Base-by-base conservation (phyloP, 30 jellyfish, hydroid and myxozoan species). In the Haliclystus octoradiatus region DNA sequence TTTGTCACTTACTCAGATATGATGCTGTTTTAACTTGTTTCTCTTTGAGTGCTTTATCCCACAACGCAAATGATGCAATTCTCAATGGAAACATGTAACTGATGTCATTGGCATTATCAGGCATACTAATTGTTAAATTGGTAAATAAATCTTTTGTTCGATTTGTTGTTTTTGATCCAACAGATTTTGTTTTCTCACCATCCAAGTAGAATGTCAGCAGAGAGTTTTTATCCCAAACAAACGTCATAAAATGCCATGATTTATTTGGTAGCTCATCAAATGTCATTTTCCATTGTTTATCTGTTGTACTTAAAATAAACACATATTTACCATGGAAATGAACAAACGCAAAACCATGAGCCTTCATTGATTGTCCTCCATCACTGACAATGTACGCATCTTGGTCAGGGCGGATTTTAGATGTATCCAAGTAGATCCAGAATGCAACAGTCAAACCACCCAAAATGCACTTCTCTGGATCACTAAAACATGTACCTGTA, bases 351-450 rank as follows among this genome's bases (percentile, higher is more conserved):
- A 91, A 91, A 1, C 99, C 99, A 50, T 94, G 94, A 49, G 99
- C 81, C 62, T 91, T 91, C 57, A 82, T 91, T 14, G 99, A 91
- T 62, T 91, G 99, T 19, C 99, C 96, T 19, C 99, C 99, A 32
- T 93, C 93, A 70, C 99, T 91, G 63, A 91, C 67, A 52, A 91
- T 91, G 88, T 91, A 91, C 0, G 99, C 99, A 63, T 91, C 99
- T 75, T 78, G 99, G 33, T 69, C 81, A 1, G 66, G 62, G 7
- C 70, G 63, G 28, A 82, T 72, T 34, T 84, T 70, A 2, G 63
- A 33, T 50, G 81, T 32, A 24, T 91, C 77, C 13, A 91, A 66
- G 50, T 81, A 61, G 15, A 80, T 31, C 99, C 99, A 91, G 28
- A 78, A 62, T 25, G 95, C 81, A 7, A 91, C 68, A 1, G 99